Conservation (phyloP, 1,140 invertebrate genomes). For the Lordiphosa collinella region DNA sequence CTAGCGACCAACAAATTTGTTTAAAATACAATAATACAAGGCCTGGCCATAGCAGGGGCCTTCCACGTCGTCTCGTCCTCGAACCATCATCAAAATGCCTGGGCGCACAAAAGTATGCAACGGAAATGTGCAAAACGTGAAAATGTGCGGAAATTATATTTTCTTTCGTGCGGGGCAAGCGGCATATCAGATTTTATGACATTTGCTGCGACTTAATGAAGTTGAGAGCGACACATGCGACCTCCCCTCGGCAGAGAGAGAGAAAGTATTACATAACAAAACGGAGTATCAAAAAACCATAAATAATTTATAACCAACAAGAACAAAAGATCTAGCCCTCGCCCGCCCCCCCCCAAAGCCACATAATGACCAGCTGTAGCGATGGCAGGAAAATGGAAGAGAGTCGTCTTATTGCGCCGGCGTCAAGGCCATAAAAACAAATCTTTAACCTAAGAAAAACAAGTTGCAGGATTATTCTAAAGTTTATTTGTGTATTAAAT, state of each 20-base stretch:
- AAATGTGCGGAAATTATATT: slow-evolving; percentile 75
- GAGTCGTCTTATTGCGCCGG: slow-evolving; percentile 42
- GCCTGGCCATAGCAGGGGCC: background rate
- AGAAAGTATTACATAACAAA: slow-evolving; percentile 12
- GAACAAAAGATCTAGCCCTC: slow-evolving; percentile 44
- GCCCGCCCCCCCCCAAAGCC: slow-evolving; percentile 19
- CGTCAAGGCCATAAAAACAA: slow-evolving; percentile 62
- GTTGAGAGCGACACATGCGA: slow-evolving; percentile 48
- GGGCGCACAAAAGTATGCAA: slow-evolving; percentile 69
- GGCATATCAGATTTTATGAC: slow-evolving; percentile 62
- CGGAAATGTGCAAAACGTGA: slow-evolving; percentile 74
- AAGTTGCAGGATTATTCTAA: too few relatives aligned
- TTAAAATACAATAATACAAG: slow-evolving; percentile 60
- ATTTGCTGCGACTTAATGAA: slow-evolving; percentile 62
- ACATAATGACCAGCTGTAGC: slow-evolving; percentile 23
- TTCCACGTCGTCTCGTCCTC: slow-evolving; percentile 11
- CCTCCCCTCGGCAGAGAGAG: background rate
- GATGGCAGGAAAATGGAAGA: background rate
- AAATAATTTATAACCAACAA: slow-evolving; percentile 69
- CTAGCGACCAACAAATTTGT: slow-evolving; percentile 58
- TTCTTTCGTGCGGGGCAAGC: slow-evolving; percentile 23
- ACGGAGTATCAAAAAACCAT: slow-evolving; percentile 53
- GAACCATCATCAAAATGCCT: slow-evolving; percentile 64
- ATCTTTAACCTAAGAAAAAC: slow-evolving; percentile 4
- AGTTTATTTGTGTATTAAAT: too few relatives aligned